Percentiles rank a stretch among this genome's conserved stretches.
Evolutionary conservation across 2,113 vertebrate genomes (phyloP).

Genomic region (Cercocebus atys): DNA sequence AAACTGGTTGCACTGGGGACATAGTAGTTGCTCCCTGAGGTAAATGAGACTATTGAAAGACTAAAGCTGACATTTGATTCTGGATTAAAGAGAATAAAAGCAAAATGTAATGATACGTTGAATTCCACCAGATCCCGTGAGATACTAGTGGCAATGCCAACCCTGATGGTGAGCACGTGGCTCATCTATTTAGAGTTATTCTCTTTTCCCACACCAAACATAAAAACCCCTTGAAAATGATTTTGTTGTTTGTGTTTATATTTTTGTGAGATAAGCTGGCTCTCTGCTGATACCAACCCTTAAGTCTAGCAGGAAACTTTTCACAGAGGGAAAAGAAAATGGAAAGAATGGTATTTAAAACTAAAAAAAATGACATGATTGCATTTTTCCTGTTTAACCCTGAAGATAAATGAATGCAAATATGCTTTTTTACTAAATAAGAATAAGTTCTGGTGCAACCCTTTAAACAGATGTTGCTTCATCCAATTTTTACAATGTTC

Average conservation of each 20-base stretch:
- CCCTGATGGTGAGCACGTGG: background rate
- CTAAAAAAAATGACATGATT: background rate
- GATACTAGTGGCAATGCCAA: background rate
- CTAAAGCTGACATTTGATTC: background rate
- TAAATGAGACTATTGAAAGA: background rate
- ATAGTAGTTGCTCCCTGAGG: background rate
- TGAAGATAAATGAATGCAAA: constrained; percentile 5
- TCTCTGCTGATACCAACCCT: background rate
- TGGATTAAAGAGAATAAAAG: constrained; percentile 19
- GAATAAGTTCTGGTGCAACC: background rate
- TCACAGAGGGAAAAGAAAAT: background rate
- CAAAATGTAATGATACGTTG: background rate
- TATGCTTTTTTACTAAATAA: background rate
- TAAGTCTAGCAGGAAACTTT: background rate
- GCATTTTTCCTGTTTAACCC: background rate
- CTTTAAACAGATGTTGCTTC: background rate
- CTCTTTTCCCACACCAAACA: background rate
- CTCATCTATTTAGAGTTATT: background rate
- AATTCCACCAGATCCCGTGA: background rate
- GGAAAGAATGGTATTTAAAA: background rate
- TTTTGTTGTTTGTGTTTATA: background rate
- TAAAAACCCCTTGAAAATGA: background rate
- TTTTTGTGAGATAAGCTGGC: background rate
- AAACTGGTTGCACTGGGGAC: background rate
- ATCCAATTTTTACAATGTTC: background rate